Evolutionary conservation across 2,797 vertebrate genomes (phyloP), one percentile per base, ranked within the genome.

Genomic region (Danio kyathit): DNA sequence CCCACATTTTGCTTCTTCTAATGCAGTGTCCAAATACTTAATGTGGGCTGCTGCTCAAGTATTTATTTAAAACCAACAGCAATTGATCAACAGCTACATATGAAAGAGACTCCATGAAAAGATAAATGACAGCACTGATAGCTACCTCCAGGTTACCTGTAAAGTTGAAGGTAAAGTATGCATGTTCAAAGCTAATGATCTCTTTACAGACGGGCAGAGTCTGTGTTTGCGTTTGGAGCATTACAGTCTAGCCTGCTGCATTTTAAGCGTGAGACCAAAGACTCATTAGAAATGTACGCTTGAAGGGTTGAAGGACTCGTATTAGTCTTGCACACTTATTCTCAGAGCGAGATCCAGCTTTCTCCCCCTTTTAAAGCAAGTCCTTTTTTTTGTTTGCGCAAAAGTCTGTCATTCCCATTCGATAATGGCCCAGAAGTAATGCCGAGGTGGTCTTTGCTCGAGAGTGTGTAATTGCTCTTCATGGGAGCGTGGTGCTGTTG

Each of bases 391-490:
- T 70, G 44, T 71, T 70, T 61, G n/a, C 29, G 12, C 44, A 79
- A 52, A 61, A 51, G 12, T 51, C 56, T 71, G 29, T 21, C 46
- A 79, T 71, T 71, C 44, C 13, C 44, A 9, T 60, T 71, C 38
- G 52, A 61, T 52, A 71, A 65, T 60, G 66, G 76, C 56, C 76
- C 12, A 21, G 65, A 48, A 61, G 65, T 79, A 16, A 76, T 49
- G 76, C 60, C 21, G 57, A 81, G 80, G 69, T 64, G 59, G 71
- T 83, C 71, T 13, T 63, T 64, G 72, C 72, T 74, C 17, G 6
- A 77, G 80, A 61, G 41, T 40, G 86, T 84, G 88, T 90, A 90
- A 90, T 90, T 89, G 88, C 88, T 85, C 88, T 90, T 88, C 84
- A 86, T 82, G 84, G 85, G 83, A 63, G 79, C 82, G 54, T 82